Conservation (phyloP, 2,888 invertebrate genomes). For the Imbricaverruca yamaguchii region DNA sequence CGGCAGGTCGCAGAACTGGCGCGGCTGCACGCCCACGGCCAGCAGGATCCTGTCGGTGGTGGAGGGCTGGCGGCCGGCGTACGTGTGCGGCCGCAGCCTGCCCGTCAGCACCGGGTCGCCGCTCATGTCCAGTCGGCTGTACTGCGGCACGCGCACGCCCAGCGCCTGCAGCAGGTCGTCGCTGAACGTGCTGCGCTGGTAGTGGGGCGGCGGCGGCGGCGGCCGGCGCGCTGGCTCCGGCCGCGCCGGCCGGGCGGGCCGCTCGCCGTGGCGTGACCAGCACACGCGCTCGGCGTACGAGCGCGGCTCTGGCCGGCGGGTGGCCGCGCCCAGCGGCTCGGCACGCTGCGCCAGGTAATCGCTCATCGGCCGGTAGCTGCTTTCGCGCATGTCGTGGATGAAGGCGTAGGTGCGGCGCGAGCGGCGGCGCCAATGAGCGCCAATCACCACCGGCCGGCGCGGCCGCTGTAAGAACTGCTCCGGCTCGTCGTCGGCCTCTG, state of each 20-base stretch:
- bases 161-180: neutral
- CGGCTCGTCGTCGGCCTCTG: neutral
- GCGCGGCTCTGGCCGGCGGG: neutral
- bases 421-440: constrained; percentile 12
- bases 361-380: constrained; percentile 4
- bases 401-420: constrained; percentile 3
- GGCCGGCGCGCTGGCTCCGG: neutral
- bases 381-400: constrained; percentile 13
- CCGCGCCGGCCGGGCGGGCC: neutral
- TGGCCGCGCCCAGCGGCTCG: no score
- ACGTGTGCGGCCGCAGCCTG: neutral
- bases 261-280: neutral
- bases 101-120: neutral
- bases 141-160: neutral
- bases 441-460: constrained; percentile 14
- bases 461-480: neutral
- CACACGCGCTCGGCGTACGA: constrained; percentile 15
- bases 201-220: neutral
- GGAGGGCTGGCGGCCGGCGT: neutral
- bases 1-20: constrained; percentile 1
- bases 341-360: neutral
- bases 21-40: constrained; percentile 3
- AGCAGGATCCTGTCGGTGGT: neutral
- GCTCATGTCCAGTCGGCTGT: neutral
- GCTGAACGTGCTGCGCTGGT: constrained; percentile 1